Base-by-base conservation (phyloP, 2,797 vertebrate genomes). In the Masticophis lateralis region DNA sequence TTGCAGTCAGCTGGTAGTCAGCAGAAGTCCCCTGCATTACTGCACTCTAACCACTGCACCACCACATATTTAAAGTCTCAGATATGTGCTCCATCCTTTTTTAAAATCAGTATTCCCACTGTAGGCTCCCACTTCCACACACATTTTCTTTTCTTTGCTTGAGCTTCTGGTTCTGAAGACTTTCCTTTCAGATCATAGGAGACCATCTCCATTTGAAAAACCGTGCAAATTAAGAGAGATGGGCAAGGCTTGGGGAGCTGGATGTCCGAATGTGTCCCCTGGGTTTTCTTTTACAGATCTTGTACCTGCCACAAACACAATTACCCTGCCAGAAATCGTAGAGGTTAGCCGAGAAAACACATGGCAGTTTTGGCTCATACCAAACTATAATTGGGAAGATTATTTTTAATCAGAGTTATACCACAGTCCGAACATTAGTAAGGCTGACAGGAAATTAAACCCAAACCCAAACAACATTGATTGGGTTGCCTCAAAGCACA, bases 321-420 rank as follows among this genome's bases (percentile, higher is more conserved):
- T 98, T 97, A 97, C 95, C 96, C 97, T 97, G 97, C 96, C 97
- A 97, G 97, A 96, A 97, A 96, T 37, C 95, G 94, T 96, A 93
- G 96, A 95, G 97, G 96, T 96, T 97, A 96, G 97, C 97, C 95
- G 97, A 97, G 95, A 97, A 97, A 94, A 94, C 93, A 92, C 96
- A 95, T 96, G 97, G 97, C 94, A 96, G 94, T 93, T 51, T n/a
- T 96, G 94, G 92, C 96, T 97, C 94, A 69, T 97, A 97, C 97
- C 97, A 97, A 88, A 95, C 97, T 94, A 88, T 98, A 98, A 98
- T 98, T 98, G 98, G 97, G 96, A 97, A 98, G 97, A 98, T 98
- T 98, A 98, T 98, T 98, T 98, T 98, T 98, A 97, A 98, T 98
- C 97, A 98, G 97, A 96, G 96, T 97, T 98, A 98, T 97, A 97